A percentile compares a stretch with the other conserved stretches of the same genome.
phyloP scores from a whole-genome alignment of 2,797 vertebrate genomes.

The Pangasius sanitwongsei region DNA sequence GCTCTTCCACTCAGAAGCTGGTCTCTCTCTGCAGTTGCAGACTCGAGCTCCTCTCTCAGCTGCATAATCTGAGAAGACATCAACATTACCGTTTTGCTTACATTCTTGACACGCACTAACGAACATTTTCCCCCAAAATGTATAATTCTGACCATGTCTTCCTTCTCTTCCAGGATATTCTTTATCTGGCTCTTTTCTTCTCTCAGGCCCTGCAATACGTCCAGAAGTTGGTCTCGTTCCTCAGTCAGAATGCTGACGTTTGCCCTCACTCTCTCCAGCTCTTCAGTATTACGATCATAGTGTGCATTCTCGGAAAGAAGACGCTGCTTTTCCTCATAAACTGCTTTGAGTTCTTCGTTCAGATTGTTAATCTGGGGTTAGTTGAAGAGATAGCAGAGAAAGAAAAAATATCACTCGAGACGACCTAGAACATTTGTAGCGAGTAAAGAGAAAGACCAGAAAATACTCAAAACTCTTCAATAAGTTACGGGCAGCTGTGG shows the following conservation, averaged over 20 bases:
- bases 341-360: conserved; percentile 48
- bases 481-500: background rate
- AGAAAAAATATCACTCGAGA: background rate
- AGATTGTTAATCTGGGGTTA: conserved; percentile 42
- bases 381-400: background rate
- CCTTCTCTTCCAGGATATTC: conserved; percentile 60
- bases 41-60: conserved; percentile 39
- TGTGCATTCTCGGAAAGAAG: conserved; percentile 40
- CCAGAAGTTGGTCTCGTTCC: conserved; percentile 72
- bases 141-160: conserved; percentile 58
- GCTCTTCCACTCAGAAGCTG: conserved; percentile 24
- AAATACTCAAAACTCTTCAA: background rate
- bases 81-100: background rate
- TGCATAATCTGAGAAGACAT: conserved; percentile 31
- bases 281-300: conserved; percentile 4
- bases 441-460: background rate
- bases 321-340: conserved; percentile 46
- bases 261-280: conserved; percentile 52
- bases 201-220: conserved; percentile 61
- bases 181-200: conserved; percentile 64
- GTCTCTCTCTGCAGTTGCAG: conserved; percentile 49
- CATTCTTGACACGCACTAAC: background rate
- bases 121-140: background rate
- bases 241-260: conserved; percentile 62
- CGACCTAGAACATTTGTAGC: background rate